Percentiles rank a stretch among this genome's conserved stretches.
These are phyloP conservation scores for Hydropsyche betteni DNA, from an alignment of 2,888 invertebrate genomes.

Conservation along the genomic window DNA sequence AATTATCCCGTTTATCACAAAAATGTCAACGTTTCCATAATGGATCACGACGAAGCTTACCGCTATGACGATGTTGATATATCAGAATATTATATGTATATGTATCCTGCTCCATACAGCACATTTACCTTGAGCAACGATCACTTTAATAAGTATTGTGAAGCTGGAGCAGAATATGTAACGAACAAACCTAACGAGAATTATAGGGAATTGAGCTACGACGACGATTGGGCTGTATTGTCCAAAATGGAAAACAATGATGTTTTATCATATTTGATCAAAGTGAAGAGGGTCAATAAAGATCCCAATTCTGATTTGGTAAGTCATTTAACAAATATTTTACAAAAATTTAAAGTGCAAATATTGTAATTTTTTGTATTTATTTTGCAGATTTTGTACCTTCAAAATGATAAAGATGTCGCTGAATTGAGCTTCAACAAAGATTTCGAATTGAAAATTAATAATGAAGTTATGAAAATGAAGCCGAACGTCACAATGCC, in stretches of 20 bases:
- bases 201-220: not conserved
- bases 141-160: not conserved
- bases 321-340: too few relatives aligned
- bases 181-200: not conserved
- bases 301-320: too few relatives aligned
- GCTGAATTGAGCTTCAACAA: not conserved
- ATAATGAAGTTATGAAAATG: not conserved
- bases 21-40: conserved; percentile 29
- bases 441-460: not conserved
- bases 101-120: not conserved
- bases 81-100: not conserved
- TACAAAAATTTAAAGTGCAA: too few relatives aligned
- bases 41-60: conserved; percentile 4
- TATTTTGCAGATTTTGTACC: not conserved
- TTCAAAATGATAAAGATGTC: not conserved
- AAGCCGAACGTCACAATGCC: too few relatives aligned
- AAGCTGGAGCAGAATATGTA: not conserved
- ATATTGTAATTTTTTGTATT: too few relatives aligned
- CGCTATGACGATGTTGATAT: conserved; percentile 26
- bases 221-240: conserved; percentile 6
- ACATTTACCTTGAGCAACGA: not conserved
- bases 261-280: too few relatives aligned
- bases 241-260: too few relatives aligned
- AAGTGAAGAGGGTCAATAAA: too few relatives aligned
- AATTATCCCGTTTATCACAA: conserved; percentile 35